A percentile compares a stretch with the other conserved stretches of the same genome.
Evolutionary conservation across 2,797 vertebrate genomes (phyloP).

Genomic region (Anomalospiza imberbis): DNA sequence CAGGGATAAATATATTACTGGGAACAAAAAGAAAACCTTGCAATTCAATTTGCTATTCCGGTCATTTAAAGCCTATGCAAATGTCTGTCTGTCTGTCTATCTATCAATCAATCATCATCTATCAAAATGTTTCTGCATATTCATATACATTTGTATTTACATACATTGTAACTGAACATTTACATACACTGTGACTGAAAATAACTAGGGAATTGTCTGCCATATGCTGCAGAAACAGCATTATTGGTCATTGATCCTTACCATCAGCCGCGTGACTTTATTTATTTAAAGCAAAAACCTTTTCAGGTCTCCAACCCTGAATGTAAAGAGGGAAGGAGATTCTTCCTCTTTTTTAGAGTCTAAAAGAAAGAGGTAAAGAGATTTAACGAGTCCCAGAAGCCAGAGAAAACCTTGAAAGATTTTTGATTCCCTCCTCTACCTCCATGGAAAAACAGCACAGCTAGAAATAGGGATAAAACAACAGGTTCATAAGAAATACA

Average conservation of each 20-base stretch:
- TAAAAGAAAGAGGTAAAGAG: not conserved
- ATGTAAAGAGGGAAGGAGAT: not conserved
- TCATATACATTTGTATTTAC: fast-evolving
- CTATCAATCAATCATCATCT: too few relatives aligned
- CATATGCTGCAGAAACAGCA: not conserved
- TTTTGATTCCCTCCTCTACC: not conserved
- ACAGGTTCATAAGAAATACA: fast-evolving
- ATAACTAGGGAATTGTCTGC: not conserved
- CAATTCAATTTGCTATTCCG: not conserved
- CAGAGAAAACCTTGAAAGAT: not conserved
- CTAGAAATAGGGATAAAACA: not conserved
- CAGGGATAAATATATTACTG: not conserved
- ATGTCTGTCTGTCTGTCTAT: not conserved
- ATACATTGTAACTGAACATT: too few relatives aligned
- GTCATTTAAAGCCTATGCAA: not conserved
- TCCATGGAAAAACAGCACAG: not conserved
- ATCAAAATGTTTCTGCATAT: not conserved
- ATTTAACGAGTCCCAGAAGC: not conserved
- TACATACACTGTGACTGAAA: not conserved
- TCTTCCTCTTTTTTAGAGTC: not conserved
- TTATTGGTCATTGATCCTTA: not conserved
- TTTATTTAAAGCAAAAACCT: not conserved
- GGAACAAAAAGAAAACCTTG: not conserved
- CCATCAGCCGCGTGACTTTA: not conserved
- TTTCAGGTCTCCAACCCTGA: not conserved